Evolutionary conservation across 2,113 vertebrate genomes (phyloP).

Genomic region (Leucopsar rothschildi): DNA sequence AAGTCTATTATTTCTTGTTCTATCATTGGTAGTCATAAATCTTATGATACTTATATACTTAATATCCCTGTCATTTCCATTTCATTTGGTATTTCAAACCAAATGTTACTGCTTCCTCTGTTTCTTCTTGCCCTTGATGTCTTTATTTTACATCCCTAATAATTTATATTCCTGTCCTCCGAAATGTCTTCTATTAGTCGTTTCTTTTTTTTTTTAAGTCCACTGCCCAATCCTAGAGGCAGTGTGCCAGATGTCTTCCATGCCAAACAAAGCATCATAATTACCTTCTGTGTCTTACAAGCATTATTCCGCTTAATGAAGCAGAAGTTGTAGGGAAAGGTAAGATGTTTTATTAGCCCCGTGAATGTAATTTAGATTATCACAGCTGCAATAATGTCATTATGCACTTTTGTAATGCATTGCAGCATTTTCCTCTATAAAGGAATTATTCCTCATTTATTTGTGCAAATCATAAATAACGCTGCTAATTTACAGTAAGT

Average conservation of each 20-base stretch:
- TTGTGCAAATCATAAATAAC: not conserved
- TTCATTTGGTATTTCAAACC: not conserved
- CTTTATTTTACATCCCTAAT: not conserved
- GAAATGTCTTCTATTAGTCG: not conserved
- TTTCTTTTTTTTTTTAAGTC: not conserved
- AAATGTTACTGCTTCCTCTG: not conserved
- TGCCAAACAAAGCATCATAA: conserved; percentile 31
- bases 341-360: conserved; percentile 18
- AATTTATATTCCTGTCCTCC: not conserved
- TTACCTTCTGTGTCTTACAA: conserved; percentile 28
- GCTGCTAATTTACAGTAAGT: not conserved
- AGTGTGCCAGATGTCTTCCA: not conserved
- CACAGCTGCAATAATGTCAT: not conserved
- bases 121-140: not conserved
- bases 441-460: conserved; percentile 11
- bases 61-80: not conserved
- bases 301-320: conserved; percentile 24
- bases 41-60: no score
- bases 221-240: not conserved
- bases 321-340: conserved; percentile 1
- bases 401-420: not conserved
- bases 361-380: conserved; percentile 39
- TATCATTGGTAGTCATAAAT: not conserved
- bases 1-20: not conserved
- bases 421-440: not conserved